Percentiles rank a stretch among this genome's conserved stretches.
phyloP scores from a whole-genome alignment of 2,113 vertebrate genomes.

The Elaphurus davidianus region DNA sequence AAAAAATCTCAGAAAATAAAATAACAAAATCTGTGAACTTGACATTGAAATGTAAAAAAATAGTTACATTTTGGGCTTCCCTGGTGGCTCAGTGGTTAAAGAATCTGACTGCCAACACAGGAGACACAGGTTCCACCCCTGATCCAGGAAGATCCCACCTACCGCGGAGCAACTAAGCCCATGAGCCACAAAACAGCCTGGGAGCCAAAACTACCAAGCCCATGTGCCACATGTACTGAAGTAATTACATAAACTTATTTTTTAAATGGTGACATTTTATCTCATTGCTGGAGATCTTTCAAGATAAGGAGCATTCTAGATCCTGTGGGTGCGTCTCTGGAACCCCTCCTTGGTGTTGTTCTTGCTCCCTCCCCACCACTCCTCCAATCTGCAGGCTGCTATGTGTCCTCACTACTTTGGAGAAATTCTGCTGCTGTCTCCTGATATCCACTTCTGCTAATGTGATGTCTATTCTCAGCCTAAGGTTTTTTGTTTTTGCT shows the following conservation, averaged over 20 bases:
- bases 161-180: accelerated
- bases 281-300: neutral
- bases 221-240: neutral
- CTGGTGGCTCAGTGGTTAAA: neutral
- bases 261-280: neutral
- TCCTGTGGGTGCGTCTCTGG: neutral
- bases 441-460: neutral
- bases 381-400: neutral
- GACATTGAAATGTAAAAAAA: neutral
- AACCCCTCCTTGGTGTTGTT: neutral
- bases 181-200: neutral
- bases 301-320: neutral
- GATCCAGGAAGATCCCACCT: neutral
- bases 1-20: neutral
- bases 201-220: neutral
- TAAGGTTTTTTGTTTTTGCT: neutral
- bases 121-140: neutral
- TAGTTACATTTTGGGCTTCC: neutral
- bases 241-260: neutral
- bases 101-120: neutral
- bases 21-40: neutral
- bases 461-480: neutral
- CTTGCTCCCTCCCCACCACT: neutral
- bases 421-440: neutral
- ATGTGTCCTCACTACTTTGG: neutral